Evolutionary conservation across 1,140 invertebrate genomes (phyloP), one percentile per base, ranked within the genome.

Genomic region (Notospermus geniculatus): DNA sequence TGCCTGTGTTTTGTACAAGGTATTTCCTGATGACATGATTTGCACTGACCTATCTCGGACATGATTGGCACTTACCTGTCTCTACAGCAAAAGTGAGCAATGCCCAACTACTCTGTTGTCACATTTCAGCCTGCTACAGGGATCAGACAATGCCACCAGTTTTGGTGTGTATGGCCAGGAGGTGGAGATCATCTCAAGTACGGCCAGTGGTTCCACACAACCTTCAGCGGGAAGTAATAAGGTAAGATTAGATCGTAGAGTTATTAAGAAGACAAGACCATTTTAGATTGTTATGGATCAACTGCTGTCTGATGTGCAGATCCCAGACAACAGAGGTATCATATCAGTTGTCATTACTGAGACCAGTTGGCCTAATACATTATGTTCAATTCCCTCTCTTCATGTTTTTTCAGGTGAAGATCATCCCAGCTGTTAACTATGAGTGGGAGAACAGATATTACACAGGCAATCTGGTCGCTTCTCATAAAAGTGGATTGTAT

Each of bases 391-490:
- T n/a, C n/a, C n/a, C n/a, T n/a, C n/a, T n/a, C n/a, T n/a, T n/a
- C n/a, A n/a, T n/a, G 22, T 69, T 87, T 88, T 80, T 91, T 89
- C 28, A 93, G 80, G 89, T 97, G 9, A 95, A 93, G 73, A 85
- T 95, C 22, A 92, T 89, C 71, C 93, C 90, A 78, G 86, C 95
- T 53, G 92, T 95, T 13, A 92, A 96, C 70, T 96, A 92, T 77
- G 89, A 89, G 62, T 97, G 94, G 93, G 93, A 96, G 72, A 86
- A 88, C 28, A 87, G 88, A 69, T 90, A 90, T 75, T 92, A 93
- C 69, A 85, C 86, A 9, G 93, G 93, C 1, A 90, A 92, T 71
- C 79, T 97, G 25, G 84, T 96, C n/a, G 91, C 92, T 39, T 88
- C 92, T 53, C 93, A 97, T 81, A 87, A 89, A 63, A 88, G 87